Percentiles rank a stretch among this genome's conserved stretches.
phyloP scores from a whole-genome alignment of 2,113 vertebrate genomes.

The Copsychus sechellarum region DNA sequence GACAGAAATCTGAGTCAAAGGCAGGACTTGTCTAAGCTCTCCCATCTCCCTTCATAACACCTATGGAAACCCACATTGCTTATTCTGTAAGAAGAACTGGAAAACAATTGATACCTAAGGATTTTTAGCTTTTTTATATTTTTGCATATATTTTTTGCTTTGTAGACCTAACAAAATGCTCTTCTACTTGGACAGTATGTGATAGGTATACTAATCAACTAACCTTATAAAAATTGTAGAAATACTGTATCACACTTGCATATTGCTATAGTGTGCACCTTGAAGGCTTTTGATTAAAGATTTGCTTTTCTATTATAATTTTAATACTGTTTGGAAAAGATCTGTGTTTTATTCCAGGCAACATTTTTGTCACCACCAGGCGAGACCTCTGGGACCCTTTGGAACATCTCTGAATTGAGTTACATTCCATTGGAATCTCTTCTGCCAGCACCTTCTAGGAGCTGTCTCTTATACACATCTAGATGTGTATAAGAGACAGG shows the following conservation, averaged over 20 bases:
- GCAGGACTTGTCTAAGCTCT: not conserved
- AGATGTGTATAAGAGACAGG: no score
- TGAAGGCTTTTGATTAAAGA: not conserved
- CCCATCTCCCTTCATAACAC: not conserved
- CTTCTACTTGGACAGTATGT: not conserved
- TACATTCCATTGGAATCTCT: not conserved
- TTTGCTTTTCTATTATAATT: not conserved
- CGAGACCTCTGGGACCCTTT: not conserved
- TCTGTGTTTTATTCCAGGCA: not conserved
- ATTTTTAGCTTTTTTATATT: not conserved
- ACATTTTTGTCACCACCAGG: not conserved
- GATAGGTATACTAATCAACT: not conserved
- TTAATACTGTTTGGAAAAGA: not conserved
- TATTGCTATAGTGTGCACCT: not conserved
- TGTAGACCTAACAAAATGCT: not conserved
- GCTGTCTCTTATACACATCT: no score
- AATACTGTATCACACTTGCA: not conserved
- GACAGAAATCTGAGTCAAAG: not conserved
- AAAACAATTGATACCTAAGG: not conserved
- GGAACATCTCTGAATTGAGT: not conserved
- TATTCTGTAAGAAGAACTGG: not conserved
- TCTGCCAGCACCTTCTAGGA: not conserved
- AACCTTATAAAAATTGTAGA: not conserved
- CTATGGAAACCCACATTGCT: not conserved
- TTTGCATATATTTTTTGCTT: not conserved